Percentiles rank a stretch among this genome's conserved stretches.
These are phyloP conservation scores for Pristis pectinata DNA, from an alignment of 2,797 vertebrate species.

Conservation along the genomic window DNA sequence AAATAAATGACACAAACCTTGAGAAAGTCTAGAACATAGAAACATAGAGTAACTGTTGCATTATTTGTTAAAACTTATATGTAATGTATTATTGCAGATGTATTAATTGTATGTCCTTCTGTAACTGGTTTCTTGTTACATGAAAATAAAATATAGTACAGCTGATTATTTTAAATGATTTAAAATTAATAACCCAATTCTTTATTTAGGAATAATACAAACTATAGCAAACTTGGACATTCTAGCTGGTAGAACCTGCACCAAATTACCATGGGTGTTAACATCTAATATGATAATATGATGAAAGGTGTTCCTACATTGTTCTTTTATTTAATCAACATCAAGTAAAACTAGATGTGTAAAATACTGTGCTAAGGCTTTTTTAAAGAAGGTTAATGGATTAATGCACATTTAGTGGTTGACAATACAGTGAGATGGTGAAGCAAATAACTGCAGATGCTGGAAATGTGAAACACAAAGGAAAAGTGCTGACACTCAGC, in stretches of 20 bases:
- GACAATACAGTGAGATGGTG: not conserved
- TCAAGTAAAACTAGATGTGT: not conserved
- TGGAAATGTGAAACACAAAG: too few species aligned
- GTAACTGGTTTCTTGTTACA: conserved; percentile 84
- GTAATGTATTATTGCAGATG: conserved; percentile 92
- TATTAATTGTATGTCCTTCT: conserved; percentile 78
- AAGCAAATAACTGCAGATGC: too few species aligned
- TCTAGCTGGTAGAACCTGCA: not conserved
- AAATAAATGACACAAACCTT: conserved; percentile 63
- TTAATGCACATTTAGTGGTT: not conserved
- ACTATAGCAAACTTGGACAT: not conserved
- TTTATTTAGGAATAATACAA: not conserved
- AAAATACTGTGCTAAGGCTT: too few species aligned
- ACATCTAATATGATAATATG: not conserved
- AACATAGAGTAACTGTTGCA: conserved; percentile 71
- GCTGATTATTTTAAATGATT: conserved; percentile 41
- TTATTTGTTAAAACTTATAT: conserved; percentile 85
- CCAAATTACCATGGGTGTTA: not conserved
- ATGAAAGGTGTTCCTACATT: not conserved
- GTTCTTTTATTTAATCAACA: not conserved
- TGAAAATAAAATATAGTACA: conserved; percentile 73
- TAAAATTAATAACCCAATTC: not conserved
- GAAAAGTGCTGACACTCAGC: too few species aligned
- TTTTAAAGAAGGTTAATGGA: not conserved
- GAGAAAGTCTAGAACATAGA: conserved; percentile 69